Evolutionary conservation across 2,888 invertebrate species (phyloP).

Genomic region (Volucella zonaria): DNA sequence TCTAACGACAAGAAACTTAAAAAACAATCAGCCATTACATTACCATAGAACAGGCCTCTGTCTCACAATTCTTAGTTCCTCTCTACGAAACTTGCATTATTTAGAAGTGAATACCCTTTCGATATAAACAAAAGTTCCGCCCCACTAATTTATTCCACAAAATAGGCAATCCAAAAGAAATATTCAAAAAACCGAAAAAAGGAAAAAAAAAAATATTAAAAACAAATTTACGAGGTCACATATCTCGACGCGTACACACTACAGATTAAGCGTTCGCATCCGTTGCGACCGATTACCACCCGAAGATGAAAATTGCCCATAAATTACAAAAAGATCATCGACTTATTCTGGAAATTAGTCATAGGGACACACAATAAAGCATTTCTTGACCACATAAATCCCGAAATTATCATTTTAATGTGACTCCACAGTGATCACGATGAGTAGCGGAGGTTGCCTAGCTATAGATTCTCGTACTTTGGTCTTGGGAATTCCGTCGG

Average conservation of each 20-base stretch:
- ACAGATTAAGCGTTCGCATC: conserved; percentile 47
- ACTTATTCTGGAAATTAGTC: conserved; percentile 73
- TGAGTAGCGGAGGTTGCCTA: conserved; percentile 54
- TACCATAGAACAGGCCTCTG: too few relatives aligned
- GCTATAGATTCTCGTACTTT: conserved; percentile 45
- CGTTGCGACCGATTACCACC: conserved; percentile 67
- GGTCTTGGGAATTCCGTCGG: conserved; percentile 41
- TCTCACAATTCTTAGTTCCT: too few relatives aligned
- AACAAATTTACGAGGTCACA: conserved; percentile 73
- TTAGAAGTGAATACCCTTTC: conserved; percentile 50
- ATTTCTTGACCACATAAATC: conserved; percentile 71
- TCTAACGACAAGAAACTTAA: too few relatives aligned
- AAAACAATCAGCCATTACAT: too few relatives aligned
- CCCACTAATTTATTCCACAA: conserved; percentile 60
- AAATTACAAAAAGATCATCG: conserved; percentile 70
- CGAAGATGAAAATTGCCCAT: conserved; percentile 62
- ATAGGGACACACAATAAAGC: conserved; percentile 73
- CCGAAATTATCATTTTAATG: conserved; percentile 72
- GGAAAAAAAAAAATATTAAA: conserved; percentile 50
- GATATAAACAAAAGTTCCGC: conserved; percentile 61
- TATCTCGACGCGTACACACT: conserved; percentile 45
- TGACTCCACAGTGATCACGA: conserved; percentile 66
- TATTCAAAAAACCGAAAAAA: conserved; percentile 2
- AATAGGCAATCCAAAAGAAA: conserved; percentile 14
- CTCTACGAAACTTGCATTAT: neutral